Base-by-base conservation (phyloP, 2,113 vertebrate genomes). In the Grantiella picta region DNA sequence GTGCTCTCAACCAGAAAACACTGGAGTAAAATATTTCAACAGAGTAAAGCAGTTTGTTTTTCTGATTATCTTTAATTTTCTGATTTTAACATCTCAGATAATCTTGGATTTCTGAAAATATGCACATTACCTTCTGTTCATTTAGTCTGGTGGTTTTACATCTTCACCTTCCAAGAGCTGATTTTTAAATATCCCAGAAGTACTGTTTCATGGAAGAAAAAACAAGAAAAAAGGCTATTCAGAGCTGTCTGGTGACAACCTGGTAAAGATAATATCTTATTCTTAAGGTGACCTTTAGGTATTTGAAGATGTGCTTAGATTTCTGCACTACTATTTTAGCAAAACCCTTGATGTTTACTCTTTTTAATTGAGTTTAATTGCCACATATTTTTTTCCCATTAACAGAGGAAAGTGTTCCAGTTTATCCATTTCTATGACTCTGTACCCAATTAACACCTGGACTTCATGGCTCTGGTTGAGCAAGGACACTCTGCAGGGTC, bases 351-450 rank as follows among this genome's bases (percentile, higher is more conserved):
- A 33, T 90, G 50, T 86, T 96, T 96, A 79, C 95, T 90, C 64
- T 84, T 40, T 89, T 82, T 75, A 94, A 96, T 60, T 50, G 61
- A 61, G 33, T 86, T 94, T 94, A 96, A 95, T 96, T 94, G 84
- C 47, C 63, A 27, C 25, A 63, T 83, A 40, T 7, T 3, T 93
- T 93, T 93, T 95, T 83, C 42, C 42, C 17, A 76, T 79, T 92
- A 66, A 40, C 38, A 40, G 38, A 60, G 70, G 65, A 86, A 96
- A 80, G 38, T 56, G 25, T 92, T 92, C 70, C 69, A 40, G n/a
- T 84, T 95, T 95, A 68, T 66, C 66, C 70, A 33, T 82, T 90
- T 76, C 36, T 57, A 18, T 90, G 72, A 15, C 42, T 52, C 71
- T 81, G 36, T 76, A 90, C 52, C 84, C 57, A 96, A 90, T 96